phyloP scores from a whole-genome alignment of 2,888 invertebrate genomes.

The Cremastinae sp. region DNA sequence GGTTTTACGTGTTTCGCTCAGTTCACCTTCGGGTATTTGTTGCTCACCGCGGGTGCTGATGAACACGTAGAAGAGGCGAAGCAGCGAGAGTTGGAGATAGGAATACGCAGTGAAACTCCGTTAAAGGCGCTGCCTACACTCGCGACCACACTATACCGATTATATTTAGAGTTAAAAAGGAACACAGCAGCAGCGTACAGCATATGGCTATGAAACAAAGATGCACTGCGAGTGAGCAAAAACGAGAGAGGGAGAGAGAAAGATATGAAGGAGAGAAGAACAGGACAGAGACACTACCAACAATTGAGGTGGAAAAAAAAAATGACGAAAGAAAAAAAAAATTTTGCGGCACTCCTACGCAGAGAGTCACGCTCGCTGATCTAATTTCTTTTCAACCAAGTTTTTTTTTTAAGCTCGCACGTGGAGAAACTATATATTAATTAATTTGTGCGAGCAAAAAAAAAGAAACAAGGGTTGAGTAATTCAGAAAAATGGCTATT shows the following conservation, averaged over 20 bases:
- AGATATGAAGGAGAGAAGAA: neutral
- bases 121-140: slow-evolving; percentile 60
- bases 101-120: slow-evolving; percentile 54
- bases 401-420: neutral
- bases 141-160: slow-evolving; percentile 50
- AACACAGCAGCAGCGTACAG: slow-evolving; percentile 50
- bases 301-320: neutral
- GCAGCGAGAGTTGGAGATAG: slow-evolving; percentile 12
- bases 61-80: too few relatives aligned
- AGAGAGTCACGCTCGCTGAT: slow-evolving; percentile 2
- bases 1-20: too few relatives aligned
- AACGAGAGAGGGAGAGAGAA: slow-evolving; percentile 18
- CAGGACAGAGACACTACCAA: neutral
- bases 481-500: too few relatives aligned
- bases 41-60: too few relatives aligned
- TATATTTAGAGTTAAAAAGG: slow-evolving; percentile 63
- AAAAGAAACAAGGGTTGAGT: too few relatives aligned
- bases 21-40: too few relatives aligned
- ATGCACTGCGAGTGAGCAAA: slow-evolving; percentile 20
- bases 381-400: slow-evolving; percentile 5
- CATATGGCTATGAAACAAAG: slow-evolving; percentile 51
- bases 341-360: slow-evolving; percentile 13
- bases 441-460: too few relatives aligned
- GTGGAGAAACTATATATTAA: too few relatives aligned
- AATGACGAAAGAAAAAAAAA: slow-evolving; percentile 6